These are phyloP conservation scores for Candidula unifasciata DNA, from an alignment of 2,888 invertebrate species.

Conservation along the genomic window DNA sequence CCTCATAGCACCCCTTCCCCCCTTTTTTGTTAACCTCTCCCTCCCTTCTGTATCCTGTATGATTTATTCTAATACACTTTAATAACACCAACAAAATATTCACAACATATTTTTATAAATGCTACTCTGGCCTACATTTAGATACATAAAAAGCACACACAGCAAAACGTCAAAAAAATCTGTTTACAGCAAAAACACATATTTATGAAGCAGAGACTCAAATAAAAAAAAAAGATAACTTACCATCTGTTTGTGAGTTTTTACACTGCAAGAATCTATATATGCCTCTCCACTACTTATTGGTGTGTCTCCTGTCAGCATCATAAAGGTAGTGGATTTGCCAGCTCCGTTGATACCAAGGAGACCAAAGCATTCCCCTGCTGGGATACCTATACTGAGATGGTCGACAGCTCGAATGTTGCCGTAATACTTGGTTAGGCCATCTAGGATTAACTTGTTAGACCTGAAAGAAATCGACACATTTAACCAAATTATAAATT, in stretches of 20 bases:
- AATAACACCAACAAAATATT: no score
- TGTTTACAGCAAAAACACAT: no score
- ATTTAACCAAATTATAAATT: not conserved
- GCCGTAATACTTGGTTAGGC: slow-evolving; percentile 83
- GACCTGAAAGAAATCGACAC: slow-evolving; percentile 9
- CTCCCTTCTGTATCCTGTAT: no score
- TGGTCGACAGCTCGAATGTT: slow-evolving; percentile 74
- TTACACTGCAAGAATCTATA: slow-evolving; percentile 78
- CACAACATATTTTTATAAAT: no score
- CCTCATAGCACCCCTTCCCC: no score
- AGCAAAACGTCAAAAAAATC: no score
- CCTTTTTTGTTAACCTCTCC: no score
- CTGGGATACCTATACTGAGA: slow-evolving; percentile 82
- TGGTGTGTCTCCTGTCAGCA: slow-evolving; percentile 80
- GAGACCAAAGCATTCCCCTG: slow-evolving; percentile 89
- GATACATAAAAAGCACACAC: no score
- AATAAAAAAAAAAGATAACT: not conserved
- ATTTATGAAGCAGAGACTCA: no score
- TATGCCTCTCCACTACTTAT: slow-evolving; percentile 80
- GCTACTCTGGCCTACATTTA: no score
- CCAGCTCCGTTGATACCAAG: slow-evolving; percentile 84
- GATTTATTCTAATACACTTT: no score
- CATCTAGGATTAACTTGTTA: slow-evolving; percentile 43
- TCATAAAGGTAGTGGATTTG: slow-evolving; percentile 86
- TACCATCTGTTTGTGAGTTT: slow-evolving; percentile 71